Conservation (phyloP, 2,888 invertebrate species). For the Lasioglossum marginatum region DNA sequence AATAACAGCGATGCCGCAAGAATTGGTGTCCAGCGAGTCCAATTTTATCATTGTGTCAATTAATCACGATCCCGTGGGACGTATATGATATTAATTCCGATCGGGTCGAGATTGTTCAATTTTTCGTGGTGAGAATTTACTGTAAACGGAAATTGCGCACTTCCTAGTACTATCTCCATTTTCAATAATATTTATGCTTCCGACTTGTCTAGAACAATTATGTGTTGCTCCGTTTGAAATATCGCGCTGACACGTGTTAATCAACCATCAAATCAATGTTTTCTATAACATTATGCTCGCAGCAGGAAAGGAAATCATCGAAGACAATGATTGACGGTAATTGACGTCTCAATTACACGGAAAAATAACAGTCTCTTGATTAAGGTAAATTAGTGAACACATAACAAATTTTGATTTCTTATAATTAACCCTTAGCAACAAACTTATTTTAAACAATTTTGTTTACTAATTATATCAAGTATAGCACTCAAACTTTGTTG, state of each 20-base stretch:
- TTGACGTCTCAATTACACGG: not conserved
- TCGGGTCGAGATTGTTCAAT: constrained; percentile 16
- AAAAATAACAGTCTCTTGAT: not conserved
- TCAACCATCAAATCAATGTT: not conserved
- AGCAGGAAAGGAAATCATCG: not conserved
- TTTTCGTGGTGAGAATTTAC: constrained; percentile 41
- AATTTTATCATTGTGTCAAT: constrained; percentile 15
- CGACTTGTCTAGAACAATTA: not conserved
- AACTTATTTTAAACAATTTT: no score
- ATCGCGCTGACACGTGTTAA: not conserved
- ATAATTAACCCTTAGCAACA: no score
- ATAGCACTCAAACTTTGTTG: no score
- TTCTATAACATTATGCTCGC: not conserved
- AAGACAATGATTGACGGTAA: not conserved
- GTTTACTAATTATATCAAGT: no score
- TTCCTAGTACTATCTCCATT: constrained; percentile 34
- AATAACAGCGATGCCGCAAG: not conserved
- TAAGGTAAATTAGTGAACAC: not conserved
- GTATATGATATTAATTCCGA: constrained; percentile 36
- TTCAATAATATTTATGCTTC: constrained; percentile 40
- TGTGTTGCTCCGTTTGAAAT: not conserved
- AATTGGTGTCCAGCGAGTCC: constrained; percentile 1
- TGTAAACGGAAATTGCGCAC: constrained; percentile 36
- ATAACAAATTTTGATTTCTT: not conserved
- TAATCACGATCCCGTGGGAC: constrained; percentile 30